Evolutionary conservation across 2,888 invertebrate species (phyloP), one percentile per base, ranked within the genome.

Genomic region (Biston stratarius): DNA sequence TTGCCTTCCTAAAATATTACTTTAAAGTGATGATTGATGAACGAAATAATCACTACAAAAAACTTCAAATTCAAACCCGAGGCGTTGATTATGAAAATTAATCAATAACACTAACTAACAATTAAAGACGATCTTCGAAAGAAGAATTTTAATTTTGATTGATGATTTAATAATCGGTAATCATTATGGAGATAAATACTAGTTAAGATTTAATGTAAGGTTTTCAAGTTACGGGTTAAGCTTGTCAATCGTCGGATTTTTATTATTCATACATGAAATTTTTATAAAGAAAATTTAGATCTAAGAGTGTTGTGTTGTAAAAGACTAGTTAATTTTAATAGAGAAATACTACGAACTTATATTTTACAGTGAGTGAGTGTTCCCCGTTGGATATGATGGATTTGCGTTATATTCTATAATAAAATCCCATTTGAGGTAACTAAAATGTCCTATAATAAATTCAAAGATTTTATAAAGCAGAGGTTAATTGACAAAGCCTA

Each of bases 151-250:
- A 81, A 84, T 83, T 75, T 76, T 83, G 88, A 89, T 88, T 85
- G 89, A 89, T 89, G 86, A 84, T 84, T 78, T 88, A 86, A 88
- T 88, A 86, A 86, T 84, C 80, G 75, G 74, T 77, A 82, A 85
- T 83, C 82, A 74, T 55, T 77, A 75, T 69, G 66, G 36, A 48
- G 74, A 71, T 67, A 79, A 82, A 82, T 81, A 82, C 81, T 74
- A 77, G 59, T 49, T 59, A n/a, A 33, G 24, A 33, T 40, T 33
- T 59, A 59, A 59, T 59, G 59, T 9, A 0, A n/a, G 80, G 70
- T 70, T 66, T 77, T 83, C 75, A 44, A 24, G 72, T 77, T 76
- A 74, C 34, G 53, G 61, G 63, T 67, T 62, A 49, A 45, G 59
- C 58, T 53, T 67, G 70, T 67, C 70, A 70, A 67, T 67, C 15